Evolutionary conservation across 1,140 invertebrate genomes (phyloP).

Genomic region (Nasonia longicornis): DNA sequence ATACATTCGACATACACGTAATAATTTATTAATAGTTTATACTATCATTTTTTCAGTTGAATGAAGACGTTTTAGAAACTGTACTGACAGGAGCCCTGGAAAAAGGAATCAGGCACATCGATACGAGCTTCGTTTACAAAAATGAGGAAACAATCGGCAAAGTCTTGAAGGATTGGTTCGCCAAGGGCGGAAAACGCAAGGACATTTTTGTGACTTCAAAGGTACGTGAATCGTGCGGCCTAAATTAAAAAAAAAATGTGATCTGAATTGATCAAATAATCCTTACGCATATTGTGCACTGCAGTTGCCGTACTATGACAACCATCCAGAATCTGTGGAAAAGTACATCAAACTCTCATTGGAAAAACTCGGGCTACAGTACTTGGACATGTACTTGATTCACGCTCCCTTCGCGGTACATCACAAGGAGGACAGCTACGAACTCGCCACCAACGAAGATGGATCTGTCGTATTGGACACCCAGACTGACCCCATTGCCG

Average conservation of each 20-base stretch:
- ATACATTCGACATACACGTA: not conserved
- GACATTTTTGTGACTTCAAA: conserved; percentile 88
- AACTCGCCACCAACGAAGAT: conserved; percentile 69
- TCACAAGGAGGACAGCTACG: conserved; percentile 66
- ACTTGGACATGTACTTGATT: conserved; percentile 87
- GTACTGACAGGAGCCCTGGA: conserved; percentile 76
- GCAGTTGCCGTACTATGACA: conserved; percentile 73
- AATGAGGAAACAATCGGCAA: conserved; percentile 86
- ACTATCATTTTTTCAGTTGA: conserved; percentile 68
- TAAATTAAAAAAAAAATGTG: not conserved
- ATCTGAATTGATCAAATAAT: not conserved
- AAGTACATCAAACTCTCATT: conserved; percentile 81
- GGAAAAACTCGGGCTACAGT: conserved; percentile 78
- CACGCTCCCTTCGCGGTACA: conserved; percentile 82
- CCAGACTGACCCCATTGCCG: conserved; percentile 76
- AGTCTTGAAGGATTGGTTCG: conserved; percentile 80
- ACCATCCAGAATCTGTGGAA: conserved; percentile 77
- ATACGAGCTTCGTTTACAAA: conserved; percentile 83
- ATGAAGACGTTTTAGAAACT: conserved; percentile 77
- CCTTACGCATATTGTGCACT: conserved; percentile 40
- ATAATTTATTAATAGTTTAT: not conserved
- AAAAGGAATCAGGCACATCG: conserved; percentile 81
- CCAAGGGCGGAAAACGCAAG: conserved; percentile 77
- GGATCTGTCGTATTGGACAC: conserved; percentile 76
- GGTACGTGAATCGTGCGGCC: conserved; percentile 63